Evolutionary conservation across 2,797 vertebrate genomes (phyloP).

Genomic region (Chaunax sp.): DNA sequence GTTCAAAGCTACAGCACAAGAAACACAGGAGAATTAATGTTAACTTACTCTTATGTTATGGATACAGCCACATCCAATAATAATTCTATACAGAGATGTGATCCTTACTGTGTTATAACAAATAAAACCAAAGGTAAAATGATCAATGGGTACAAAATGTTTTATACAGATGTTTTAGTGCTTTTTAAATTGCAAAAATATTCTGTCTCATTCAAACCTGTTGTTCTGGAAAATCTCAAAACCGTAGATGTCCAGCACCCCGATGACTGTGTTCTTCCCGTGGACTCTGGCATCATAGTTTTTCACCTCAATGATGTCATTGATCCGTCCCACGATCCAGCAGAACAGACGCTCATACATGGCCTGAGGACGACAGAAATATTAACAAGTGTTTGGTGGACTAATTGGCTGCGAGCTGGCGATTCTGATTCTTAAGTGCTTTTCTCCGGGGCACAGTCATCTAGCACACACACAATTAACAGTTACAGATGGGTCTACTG

Average conservation of each 20-base stretch:
- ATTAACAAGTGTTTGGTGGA: not conserved
- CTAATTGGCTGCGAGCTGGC: not conserved
- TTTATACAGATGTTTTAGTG: no score
- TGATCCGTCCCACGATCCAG: constrained; percentile 97
- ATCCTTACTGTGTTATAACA: not conserved
- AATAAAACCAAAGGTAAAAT: not conserved
- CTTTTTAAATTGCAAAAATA: not conserved
- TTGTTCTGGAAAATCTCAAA: constrained; percentile 99
- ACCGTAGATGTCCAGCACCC: constrained; percentile 98
- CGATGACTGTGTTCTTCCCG: constrained; percentile 98
- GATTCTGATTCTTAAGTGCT: not conserved
- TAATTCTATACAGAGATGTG: not conserved
- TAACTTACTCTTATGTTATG: not conserved
- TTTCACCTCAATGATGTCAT: constrained; percentile 94
- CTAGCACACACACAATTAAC: constrained; percentile 1
- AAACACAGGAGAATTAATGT: not conserved
- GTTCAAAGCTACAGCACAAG: constrained; percentile 88
- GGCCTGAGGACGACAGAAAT: constrained; percentile 81
- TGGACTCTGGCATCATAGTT: constrained; percentile 91
- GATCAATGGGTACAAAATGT: no score
- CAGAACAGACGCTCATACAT: constrained; percentile 98
- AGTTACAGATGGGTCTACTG: not conserved
- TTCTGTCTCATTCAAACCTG: constrained; percentile 83
- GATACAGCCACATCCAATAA: not conserved
- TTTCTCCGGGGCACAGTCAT: constrained; percentile 17